phyloP scores from a whole-genome alignment of 1,140 invertebrate genomes.

The Littorina saxatilis region DNA sequence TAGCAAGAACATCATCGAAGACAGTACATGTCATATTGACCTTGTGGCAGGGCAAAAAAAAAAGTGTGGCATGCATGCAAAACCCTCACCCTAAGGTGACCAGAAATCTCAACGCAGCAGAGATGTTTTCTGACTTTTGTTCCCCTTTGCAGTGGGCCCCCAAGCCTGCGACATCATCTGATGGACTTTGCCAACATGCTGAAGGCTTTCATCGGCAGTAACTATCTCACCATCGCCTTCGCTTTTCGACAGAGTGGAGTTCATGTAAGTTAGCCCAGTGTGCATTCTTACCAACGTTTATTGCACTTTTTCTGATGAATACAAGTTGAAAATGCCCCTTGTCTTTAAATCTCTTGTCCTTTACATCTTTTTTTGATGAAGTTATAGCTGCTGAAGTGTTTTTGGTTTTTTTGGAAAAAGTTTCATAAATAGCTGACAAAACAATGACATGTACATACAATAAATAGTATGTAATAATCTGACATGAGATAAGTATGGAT shows the following conservation, averaged over 20 bases:
- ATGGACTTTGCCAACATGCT: constrained; percentile 73
- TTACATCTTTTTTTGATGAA: background rate
- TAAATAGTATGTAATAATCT: too few relatives aligned
- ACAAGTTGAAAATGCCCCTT: background rate
- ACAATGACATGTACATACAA: too few relatives aligned
- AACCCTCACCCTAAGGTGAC: too few relatives aligned
- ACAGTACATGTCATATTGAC: too few relatives aligned
- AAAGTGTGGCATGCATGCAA: too few relatives aligned
- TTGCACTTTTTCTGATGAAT: background rate
- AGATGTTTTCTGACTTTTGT: too few relatives aligned
- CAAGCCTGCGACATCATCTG: background rate
- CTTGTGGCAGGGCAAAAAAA: too few relatives aligned
- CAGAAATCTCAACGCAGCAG: too few relatives aligned
- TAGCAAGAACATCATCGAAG: too few relatives aligned
- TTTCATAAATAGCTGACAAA: too few relatives aligned
- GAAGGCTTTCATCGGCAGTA: constrained; percentile 74
- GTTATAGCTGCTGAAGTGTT: too few relatives aligned
- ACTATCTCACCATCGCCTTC: constrained; percentile 70
- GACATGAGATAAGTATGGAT: background rate
- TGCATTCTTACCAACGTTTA: background rate
- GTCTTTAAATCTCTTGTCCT: background rate
- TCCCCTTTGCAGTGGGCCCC: background rate
- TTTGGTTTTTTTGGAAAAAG: too few relatives aligned
- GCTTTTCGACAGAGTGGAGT: constrained; percentile 72
- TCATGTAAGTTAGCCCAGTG: constrained; percentile 59